phyloP scores from a whole-genome alignment of 64 coral and sea anemone genomes.

The Astreopora myriophthalma region DNA sequence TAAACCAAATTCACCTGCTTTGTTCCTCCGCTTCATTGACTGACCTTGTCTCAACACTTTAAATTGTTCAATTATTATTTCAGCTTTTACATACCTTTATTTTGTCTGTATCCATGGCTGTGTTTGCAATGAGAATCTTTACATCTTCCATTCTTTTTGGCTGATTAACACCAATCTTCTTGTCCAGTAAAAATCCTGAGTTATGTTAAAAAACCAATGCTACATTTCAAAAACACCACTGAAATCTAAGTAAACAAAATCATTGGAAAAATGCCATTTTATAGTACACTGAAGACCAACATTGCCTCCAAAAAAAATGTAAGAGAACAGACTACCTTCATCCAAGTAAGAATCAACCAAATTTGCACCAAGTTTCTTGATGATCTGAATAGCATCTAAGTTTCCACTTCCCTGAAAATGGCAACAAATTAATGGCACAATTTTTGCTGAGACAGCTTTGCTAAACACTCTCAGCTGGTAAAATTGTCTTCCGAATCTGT shows the following conservation, averaged over 20 bases:
- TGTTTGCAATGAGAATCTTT: conserved; percentile 97
- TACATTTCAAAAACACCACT: neutral
- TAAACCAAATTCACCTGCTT: too few relatives aligned
- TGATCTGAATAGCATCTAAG: conserved; percentile 98
- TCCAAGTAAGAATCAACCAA: conserved; percentile 95
- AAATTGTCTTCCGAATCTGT: too few relatives aligned
- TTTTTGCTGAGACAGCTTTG: too few relatives aligned
- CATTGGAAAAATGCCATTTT: too few relatives aligned
- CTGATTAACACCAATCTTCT: conserved; percentile 99
- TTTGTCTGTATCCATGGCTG: conserved; percentile 98
- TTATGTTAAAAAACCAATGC: neutral
- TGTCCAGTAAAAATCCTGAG: conserved; percentile 94
- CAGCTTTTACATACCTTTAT: conserved; percentile 71
- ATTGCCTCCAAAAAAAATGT: too few relatives aligned
- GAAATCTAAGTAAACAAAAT: too few relatives aligned
- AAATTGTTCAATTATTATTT: neutral
- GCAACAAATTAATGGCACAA: neutral
- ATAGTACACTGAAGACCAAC: too few relatives aligned
- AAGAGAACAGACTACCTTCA: conserved; percentile 70
- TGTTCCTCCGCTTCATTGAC: too few relatives aligned
- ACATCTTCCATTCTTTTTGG: conserved; percentile 97
- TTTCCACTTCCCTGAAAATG: conserved; percentile 89
- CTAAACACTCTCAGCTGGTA: too few relatives aligned
- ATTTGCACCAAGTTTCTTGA: conserved; percentile 99
- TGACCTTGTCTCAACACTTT: too few relatives aligned